Conservation (phyloP, 2,888 invertebrate species). For the Eupithecia vulgata region DNA sequence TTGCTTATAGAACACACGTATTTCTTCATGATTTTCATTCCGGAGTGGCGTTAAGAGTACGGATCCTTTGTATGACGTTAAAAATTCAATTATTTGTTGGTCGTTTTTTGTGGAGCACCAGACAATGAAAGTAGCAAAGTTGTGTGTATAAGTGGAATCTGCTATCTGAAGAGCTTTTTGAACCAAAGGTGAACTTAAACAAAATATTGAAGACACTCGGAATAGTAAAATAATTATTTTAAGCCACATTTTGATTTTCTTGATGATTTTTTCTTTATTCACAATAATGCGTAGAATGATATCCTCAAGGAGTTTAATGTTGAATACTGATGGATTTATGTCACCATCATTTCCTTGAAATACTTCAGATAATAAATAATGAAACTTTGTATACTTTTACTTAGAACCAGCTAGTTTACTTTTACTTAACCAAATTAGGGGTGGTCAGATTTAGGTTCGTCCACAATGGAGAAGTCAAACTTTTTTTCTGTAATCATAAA, state of each 20-base stretch:
- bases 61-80: conserved; percentile 50
- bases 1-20: conserved; percentile 40
- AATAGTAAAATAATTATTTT: background rate
- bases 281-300: background rate
- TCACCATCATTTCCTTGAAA: background rate
- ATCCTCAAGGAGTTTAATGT: background rate
- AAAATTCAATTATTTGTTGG: conserved; percentile 48
- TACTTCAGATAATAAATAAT: background rate
- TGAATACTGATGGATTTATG: background rate
- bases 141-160: conserved; percentile 49
- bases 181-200: conserved; percentile 31
- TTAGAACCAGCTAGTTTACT: background rate
- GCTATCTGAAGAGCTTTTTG: conserved; percentile 52
- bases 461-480: too few relatives aligned
- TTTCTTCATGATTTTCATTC: conserved; percentile 33
- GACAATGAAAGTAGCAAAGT: conserved; percentile 52
- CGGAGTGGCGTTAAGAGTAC: conserved; percentile 47
- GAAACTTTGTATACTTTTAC: background rate
- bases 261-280: background rate
- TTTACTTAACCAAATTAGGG: background rate
- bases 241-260: conserved; percentile 8
- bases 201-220: background rate
- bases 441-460: background rate
- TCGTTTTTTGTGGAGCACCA: conserved; percentile 47
- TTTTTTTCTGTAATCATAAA: too few relatives aligned